These are phyloP conservation scores for Leguminivora glycinivorella DNA, from an alignment of 1,140 invertebrate genomes.

Conservation along the genomic window DNA sequence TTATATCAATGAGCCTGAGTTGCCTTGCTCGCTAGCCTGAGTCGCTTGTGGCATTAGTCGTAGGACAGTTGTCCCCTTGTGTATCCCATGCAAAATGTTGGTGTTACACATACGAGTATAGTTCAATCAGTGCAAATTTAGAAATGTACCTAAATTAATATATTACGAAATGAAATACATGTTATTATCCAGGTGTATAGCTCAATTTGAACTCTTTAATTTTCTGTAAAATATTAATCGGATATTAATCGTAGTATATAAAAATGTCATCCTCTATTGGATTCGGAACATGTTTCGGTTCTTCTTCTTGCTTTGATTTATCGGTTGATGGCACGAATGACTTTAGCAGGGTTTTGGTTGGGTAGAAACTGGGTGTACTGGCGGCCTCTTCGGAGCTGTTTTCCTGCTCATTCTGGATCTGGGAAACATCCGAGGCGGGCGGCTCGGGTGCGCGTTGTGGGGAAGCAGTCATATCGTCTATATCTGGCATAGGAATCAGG, in stretches of 20 bases:
- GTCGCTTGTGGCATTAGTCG: no score
- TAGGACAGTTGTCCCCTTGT: no score
- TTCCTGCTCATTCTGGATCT: background rate
- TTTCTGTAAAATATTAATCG: no score
- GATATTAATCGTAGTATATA: conserved; percentile 30
- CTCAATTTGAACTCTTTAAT: no score
- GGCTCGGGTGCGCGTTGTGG: background rate
- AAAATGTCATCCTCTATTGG: conserved; percentile 34
- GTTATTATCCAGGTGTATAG: no score
- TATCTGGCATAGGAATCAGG: background rate
- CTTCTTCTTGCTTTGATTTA: background rate
- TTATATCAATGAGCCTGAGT: no score
- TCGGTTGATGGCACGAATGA: background rate
- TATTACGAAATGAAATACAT: no score
- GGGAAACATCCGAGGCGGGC: background rate
- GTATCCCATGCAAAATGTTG: no score
- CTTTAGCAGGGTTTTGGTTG: conserved; percentile 32
- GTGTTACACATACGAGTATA: no score
- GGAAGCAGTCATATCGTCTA: background rate
- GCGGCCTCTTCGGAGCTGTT: background rate
- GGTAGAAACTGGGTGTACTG: conserved; percentile 30
- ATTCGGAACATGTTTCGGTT: conserved; percentile 24
- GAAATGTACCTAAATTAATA: no score
- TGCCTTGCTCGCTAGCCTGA: no score
- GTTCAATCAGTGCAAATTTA: no score